Percentiles rank a stretch among this genome's conserved stretches.
Evolutionary conservation across 1,140 invertebrate species (phyloP).

Genomic region (Drosophila sturtevanti): DNA sequence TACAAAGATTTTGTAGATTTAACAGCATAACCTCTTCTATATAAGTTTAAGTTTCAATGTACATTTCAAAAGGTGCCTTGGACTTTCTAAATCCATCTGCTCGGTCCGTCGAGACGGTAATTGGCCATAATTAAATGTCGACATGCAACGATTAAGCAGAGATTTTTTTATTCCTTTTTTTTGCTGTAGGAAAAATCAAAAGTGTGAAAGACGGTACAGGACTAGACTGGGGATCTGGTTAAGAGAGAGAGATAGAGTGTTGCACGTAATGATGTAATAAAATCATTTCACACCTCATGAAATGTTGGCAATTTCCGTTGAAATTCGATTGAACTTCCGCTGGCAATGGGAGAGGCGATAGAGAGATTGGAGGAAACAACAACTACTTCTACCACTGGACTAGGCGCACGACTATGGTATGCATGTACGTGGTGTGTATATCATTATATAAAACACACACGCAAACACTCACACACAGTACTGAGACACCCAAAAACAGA

Average conservation of each 20-base stretch:
- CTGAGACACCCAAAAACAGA: conserved; percentile 21
- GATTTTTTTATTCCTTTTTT: conserved; percentile 26
- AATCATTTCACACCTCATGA: conserved; percentile 82
- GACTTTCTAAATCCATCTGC: not conserved
- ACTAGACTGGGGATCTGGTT: not conserved
- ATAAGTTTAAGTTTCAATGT: not conserved
- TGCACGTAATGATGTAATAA: conserved; percentile 82
- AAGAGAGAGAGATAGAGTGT: not conserved
- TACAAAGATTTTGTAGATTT: not conserved
- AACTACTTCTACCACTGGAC: conserved; percentile 39
- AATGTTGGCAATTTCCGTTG: conserved; percentile 81
- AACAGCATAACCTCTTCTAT: no score
- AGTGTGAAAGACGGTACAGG: not conserved
- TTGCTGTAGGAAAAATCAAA: not conserved
- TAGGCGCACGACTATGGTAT: conserved; percentile 57
- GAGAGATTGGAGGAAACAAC: conserved; percentile 3
- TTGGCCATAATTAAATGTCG: conserved; percentile 79
- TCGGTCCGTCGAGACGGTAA: conserved; percentile 4
- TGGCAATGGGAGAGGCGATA: not conserved
- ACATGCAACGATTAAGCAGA: conserved; percentile 64
- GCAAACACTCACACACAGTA: conserved; percentile 14
- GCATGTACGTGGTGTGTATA: conserved; percentile 79
- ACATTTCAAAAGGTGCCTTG: not conserved
- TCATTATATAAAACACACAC: conserved; percentile 59
- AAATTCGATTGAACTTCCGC: conserved; percentile 81